phyloP scores from a whole-genome alignment of 2,888 invertebrate species.

The Aporophyla nigra region DNA sequence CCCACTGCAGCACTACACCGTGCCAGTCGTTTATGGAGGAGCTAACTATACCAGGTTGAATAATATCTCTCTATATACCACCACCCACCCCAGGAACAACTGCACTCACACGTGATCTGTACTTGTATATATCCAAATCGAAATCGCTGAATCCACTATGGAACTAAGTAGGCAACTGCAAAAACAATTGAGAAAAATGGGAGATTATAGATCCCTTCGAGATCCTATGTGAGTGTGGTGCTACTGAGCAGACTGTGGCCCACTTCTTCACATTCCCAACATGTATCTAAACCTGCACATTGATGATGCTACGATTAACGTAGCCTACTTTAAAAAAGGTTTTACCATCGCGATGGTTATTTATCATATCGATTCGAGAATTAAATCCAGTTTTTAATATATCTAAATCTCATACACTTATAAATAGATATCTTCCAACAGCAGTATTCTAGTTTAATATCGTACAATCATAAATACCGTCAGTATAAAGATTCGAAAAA shows the following conservation, averaged over 20 bases:
- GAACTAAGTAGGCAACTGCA: neutral
- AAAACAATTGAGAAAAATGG: neutral
- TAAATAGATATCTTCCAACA: neutral
- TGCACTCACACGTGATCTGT: neutral
- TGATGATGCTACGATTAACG: neutral
- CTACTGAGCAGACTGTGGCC: neutral
- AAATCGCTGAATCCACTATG: neutral
- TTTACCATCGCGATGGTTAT: neutral
- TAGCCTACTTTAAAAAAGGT: neutral
- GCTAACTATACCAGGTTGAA: slow-evolving; percentile 83
- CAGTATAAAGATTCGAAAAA: no score
- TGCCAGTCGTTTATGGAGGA: slow-evolving; percentile 83
- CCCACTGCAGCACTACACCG: slow-evolving; percentile 75
- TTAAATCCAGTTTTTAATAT: neutral
- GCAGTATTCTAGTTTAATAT: neutral
- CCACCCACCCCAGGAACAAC: neutral
- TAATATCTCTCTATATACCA: neutral
- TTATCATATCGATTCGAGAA: neutral
- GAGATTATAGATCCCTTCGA: neutral
- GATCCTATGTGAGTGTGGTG: neutral
- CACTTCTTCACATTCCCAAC: neutral
- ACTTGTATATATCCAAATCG: no score
- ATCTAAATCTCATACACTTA: no score
- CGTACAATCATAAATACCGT: neutral
- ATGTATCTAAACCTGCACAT: neutral